Conservation (phyloP, 2,888 invertebrate genomes). For the Coecobrya sp. region DNA sequence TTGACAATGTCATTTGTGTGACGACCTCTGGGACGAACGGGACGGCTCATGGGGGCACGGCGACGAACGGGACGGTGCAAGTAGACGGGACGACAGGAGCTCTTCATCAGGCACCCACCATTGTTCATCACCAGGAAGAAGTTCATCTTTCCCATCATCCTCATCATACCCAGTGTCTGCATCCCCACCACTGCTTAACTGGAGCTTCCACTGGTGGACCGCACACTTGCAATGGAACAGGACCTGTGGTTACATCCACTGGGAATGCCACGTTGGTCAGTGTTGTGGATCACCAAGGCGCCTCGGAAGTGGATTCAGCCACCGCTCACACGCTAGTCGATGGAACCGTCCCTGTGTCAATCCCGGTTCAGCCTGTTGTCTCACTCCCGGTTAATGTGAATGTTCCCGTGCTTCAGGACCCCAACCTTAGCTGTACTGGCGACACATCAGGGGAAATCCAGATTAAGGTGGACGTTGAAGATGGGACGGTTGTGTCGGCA, state of each 20-base stretch:
- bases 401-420: conserved; percentile 80
- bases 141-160: conserved; percentile 66
- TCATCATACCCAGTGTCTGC: conserved; percentile 72
- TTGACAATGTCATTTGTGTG: conserved; percentile 82
- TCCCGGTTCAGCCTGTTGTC: conserved; percentile 79
- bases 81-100: conserved; percentile 45
- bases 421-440: conserved; percentile 71
- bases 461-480: conserved; percentile 84
- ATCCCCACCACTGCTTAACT: conserved; percentile 69
- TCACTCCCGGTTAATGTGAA: conserved; percentile 82
- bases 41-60: conserved; percentile 16
- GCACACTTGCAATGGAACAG: conserved; percentile 67
- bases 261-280: conserved; percentile 75
- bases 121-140: conserved; percentile 77
- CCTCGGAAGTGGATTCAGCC: conserved; percentile 62
- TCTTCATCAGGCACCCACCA: conserved; percentile 72
- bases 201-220: conserved; percentile 53
- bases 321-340: conserved; percentile 77
- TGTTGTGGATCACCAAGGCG: conserved; percentile 73
- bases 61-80: conserved; percentile 70
- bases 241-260: conserved; percentile 69
- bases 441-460: conserved; percentile 77
- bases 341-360: conserved; percentile 76
- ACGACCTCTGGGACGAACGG: conserved; percentile 76
- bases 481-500: conserved; percentile 72